A percentile compares a stretch with the other conserved stretches of the same genome.
phyloP scores from a whole-genome alignment of 2,113 vertebrate genomes.

The Delphinus delphis region DNA sequence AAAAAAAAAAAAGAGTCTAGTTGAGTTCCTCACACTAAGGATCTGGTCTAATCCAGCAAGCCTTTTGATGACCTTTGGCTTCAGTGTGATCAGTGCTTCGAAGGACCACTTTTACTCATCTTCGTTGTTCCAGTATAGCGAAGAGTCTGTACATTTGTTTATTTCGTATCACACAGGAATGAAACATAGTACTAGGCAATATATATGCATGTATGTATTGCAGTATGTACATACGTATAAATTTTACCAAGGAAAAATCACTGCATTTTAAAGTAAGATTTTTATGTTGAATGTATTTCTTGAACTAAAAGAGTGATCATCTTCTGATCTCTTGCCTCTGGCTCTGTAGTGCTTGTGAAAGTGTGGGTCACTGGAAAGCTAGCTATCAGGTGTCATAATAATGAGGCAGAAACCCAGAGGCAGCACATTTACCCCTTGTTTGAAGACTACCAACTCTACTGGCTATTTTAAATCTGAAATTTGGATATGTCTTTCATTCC shows the following conservation, averaged over 20 bases:
- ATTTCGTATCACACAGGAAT: background rate
- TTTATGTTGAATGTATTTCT: background rate
- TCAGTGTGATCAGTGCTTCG: background rate
- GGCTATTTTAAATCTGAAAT: slow-evolving; percentile 38
- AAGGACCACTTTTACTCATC: background rate
- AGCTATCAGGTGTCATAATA: slow-evolving; percentile 2
- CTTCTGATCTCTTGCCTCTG: slow-evolving; percentile 9
- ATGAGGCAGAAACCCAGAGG: background rate
- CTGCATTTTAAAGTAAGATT: background rate
- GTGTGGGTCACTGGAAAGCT: slow-evolving; percentile 23
- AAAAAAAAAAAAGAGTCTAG: background rate
- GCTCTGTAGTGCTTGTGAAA: background rate
- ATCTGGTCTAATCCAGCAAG: background rate
- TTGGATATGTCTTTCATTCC: slow-evolving; percentile 14
- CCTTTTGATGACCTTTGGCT: background rate
- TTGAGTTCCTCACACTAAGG: background rate
- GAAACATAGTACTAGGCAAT: background rate
- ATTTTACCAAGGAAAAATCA: background rate
- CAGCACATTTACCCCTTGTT: slow-evolving; percentile 3
- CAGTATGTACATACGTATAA: background rate
- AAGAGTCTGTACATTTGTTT: background rate
- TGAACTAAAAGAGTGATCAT: background rate
- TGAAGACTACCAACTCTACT: background rate
- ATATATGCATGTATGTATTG: background rate
- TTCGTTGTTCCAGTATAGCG: background rate